Evolutionary conservation across 2,888 invertebrate genomes (phyloP), one percentile per base, ranked within the genome.

Genomic region (Hirudinaria manillensis): DNA sequence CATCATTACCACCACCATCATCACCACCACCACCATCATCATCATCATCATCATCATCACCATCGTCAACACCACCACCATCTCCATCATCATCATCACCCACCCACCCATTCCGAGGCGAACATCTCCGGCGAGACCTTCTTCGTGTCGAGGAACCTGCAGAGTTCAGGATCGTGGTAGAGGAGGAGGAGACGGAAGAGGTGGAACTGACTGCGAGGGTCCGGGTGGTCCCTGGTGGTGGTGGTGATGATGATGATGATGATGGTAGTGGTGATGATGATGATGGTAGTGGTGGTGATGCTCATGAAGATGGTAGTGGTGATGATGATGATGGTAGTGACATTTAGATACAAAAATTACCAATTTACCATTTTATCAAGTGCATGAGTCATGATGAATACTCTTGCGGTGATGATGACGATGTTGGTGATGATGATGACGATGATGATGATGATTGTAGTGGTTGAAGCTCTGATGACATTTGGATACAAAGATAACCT

Each of bases 141-240:
- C 85, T 93, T 93, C 0, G 97, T 96, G 83, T 99, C 98, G 82
- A 99, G 88, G 87, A 96, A 93, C 3, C 94, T 93, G 86, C 97
- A 98, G 76, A 99, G 87, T 84, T 96, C 93, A 0, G 99, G 98
- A 85, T 99, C 98, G 85, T 99, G 99, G 85, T 99, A 99, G 66
- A 95, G 90, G 75, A 99, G 87, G 73, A 99, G 87, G 78, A 99
- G 87, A 70, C 90, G 85, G 84, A 90, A 88, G 80, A 90, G 82
- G 81, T 89, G 88, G 81, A 87, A 89, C n/a, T 88, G 86, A 77
- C 86, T 84, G 1, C 86, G 86, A 80, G 86, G 86, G 76, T 83
- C 83, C 56, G 81, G 79, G 78, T 86, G 86, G 70, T 88, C 88
- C 80, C 89, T 89, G 82, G 24, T 83, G 27, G 21, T 61, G 61